Conservation (phyloP, 2,797 vertebrate species). For the Oreortyx pictus region DNA sequence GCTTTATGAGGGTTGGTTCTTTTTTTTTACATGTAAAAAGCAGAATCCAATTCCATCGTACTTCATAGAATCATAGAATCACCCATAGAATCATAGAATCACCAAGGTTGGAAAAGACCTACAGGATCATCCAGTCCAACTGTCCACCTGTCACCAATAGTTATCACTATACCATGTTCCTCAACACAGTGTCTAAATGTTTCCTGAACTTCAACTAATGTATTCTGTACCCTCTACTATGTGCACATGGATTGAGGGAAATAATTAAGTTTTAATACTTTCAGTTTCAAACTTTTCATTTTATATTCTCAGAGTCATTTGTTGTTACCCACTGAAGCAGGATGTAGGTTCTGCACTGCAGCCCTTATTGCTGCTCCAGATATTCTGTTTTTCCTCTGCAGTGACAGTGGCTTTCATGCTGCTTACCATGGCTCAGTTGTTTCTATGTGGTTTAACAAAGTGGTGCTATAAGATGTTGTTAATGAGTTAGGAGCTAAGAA, state of each 20-base stretch:
- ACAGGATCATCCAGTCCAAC: no score
- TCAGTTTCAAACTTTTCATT: not conserved
- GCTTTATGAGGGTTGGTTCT: not conserved
- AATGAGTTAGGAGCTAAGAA: not conserved
- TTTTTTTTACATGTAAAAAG: not conserved
- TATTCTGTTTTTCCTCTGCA: accelerated
- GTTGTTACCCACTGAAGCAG: not conserved
- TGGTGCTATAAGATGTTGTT: not conserved
- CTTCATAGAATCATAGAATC: no score
- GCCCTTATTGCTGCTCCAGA: not conserved
- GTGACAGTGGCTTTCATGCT: not conserved
- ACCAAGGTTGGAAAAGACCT: no score
- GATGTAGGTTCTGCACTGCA: not conserved
- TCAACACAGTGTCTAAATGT: no score
- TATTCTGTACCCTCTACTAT: not conserved
- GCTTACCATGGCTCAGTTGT: not conserved
- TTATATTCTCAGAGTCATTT: not conserved
- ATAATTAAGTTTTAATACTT: not conserved
- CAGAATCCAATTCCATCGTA: not conserved
- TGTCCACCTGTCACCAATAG: no score
- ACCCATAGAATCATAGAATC: no score
- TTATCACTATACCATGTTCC: no score
- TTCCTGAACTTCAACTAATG: not conserved
- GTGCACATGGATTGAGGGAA: not conserved
- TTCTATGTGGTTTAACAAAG: not conserved